phyloP scores from a whole-genome alignment of 2,113 vertebrate genomes.

The Crocuta crocuta region DNA sequence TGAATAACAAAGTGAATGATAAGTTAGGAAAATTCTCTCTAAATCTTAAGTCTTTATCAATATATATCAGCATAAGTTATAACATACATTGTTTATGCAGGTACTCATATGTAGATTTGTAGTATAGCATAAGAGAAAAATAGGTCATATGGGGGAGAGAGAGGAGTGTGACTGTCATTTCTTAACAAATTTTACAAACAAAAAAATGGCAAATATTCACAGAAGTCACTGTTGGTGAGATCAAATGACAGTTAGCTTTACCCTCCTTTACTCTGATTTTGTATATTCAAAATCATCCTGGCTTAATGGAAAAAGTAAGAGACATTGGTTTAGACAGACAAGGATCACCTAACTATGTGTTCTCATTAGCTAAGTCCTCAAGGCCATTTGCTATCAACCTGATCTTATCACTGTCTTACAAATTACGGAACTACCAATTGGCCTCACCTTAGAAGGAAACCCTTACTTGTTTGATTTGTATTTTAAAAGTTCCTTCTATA shows the following conservation, averaged over 20 bases:
- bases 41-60: not conserved
- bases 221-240: not conserved
- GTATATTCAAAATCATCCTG: not conserved
- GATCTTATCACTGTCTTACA: not conserved
- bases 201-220: not conserved
- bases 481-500: not conserved
- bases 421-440: not conserved
- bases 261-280: not conserved
- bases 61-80: not conserved
- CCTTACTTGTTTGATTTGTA: not conserved
- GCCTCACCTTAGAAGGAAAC: not conserved
- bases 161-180: not conserved
- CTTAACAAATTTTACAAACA: not conserved
- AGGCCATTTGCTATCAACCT: not conserved
- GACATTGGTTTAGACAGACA: not conserved
- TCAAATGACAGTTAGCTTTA: not conserved
- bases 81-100: not conserved
- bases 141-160: not conserved
- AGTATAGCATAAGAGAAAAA: not conserved
- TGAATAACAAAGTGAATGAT: not conserved
- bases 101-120: not conserved
- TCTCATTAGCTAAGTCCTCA: constrained; percentile 8
- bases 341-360: not conserved
- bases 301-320: constrained; percentile 8
- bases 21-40: not conserved